A percentile compares a stretch with the other conserved stretches of the same genome.
phyloP scores from a whole-genome alignment of 2,797 vertebrate species.

The Poeciliopsis presidionis region DNA sequence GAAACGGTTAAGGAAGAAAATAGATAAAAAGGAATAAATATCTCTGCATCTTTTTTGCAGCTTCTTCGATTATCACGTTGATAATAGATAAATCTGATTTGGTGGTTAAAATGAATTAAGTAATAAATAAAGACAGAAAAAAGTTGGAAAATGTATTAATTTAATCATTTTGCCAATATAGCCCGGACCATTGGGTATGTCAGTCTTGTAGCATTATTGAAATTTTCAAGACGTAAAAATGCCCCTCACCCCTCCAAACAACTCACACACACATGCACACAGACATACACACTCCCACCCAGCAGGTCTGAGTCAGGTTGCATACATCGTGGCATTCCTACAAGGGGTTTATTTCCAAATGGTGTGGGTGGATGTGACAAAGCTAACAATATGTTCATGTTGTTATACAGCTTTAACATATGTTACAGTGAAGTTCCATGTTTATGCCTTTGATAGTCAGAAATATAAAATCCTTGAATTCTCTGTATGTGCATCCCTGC shows the following conservation, averaged over 20 bases:
- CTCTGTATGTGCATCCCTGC: neutral
- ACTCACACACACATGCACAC: too few relatives aligned
- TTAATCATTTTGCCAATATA: neutral
- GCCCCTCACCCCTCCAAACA: too few relatives aligned
- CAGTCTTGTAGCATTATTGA: neutral
- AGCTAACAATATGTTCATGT: constrained; percentile 56
- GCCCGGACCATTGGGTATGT: neutral
- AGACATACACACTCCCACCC: too few relatives aligned
- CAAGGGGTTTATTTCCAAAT: constrained; percentile 11
- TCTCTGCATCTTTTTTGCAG: neutral
- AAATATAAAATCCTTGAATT: constrained; percentile 14
- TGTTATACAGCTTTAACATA: constrained; percentile 44
- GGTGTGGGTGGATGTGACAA: constrained; percentile 62
- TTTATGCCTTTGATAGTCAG: constrained; percentile 9
- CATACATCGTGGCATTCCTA: constrained; percentile 19
- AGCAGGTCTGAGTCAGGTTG: neutral
- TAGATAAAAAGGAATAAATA: neutral
- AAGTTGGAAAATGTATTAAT: neutral
- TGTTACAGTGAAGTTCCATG: constrained; percentile 8
- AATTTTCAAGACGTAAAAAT: constrained; percentile 1
- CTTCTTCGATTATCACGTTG: neutral
- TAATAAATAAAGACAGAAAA: neutral
- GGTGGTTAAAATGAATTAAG: neutral
- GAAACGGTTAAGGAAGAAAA: neutral
- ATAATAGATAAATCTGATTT: neutral